phyloP scores from a whole-genome alignment of 2,113 vertebrate species.

The Hypanus sabinus region DNA sequence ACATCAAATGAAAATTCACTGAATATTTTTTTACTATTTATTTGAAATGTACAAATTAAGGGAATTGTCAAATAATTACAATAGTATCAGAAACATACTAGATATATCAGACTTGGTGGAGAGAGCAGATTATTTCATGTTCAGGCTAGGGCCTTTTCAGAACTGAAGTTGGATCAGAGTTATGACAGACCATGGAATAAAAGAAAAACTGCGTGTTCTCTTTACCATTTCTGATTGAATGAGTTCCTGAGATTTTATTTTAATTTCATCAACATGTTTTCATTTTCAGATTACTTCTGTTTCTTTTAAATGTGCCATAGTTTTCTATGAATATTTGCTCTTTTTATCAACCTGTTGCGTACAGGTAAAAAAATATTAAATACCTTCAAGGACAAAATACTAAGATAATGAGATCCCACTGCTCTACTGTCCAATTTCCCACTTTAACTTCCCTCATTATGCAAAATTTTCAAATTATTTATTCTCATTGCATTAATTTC shows the following conservation, averaged over 20 bases:
- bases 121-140: conserved; percentile 8
- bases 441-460: too few relatives aligned
- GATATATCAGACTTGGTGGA: not conserved
- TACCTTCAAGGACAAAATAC: not conserved
- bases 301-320: not conserved
- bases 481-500: not conserved
- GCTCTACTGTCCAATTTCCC: not conserved
- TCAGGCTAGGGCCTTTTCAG: not conserved
- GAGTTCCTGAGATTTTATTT: not conserved
- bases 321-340: not conserved
- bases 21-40: not conserved
- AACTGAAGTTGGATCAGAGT: not conserved
- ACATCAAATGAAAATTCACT: not conserved
- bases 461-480: too few relatives aligned
- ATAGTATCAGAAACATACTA: not conserved
- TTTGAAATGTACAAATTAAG: not conserved
- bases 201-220: not conserved
- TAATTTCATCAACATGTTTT: not conserved
- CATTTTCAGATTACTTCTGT: too few relatives aligned
- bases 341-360: not conserved
- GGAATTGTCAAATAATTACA: not conserved
- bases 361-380: not conserved
- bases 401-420: not conserved
- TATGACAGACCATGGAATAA: not conserved
- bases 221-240: not conserved